Evolutionary conservation across 2,888 invertebrate species (phyloP), one percentile per base, ranked within the genome.

Genomic region (Drosophila formosana): DNA sequence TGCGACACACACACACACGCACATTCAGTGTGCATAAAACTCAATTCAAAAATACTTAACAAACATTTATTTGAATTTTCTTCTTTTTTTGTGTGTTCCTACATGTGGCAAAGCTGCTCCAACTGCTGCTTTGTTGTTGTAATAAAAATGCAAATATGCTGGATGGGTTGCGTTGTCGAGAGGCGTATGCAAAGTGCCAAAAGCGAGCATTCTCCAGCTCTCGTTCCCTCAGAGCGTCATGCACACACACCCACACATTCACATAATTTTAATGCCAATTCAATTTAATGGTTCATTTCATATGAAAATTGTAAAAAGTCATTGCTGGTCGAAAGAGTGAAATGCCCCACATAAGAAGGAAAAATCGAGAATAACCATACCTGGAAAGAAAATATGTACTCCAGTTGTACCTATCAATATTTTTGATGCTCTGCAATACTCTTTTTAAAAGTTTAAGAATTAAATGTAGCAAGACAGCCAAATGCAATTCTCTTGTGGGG

Each of bases 301-400:
- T 86, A 88, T 88, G 88, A 86, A 86, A 86, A 86, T 86, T 86
- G 85, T 86, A 88, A 86, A 83, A 86, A 88, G 86, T 86, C 88
- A 85, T 85, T 84, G 84, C 75, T 84, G 84, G 84, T 80, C 80
- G 57, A 86, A 75, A 83, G 86, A 75, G 72, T 77, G 64, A 75
- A 73, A 74, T 69, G 45, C 46, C 66, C 56, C 45, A 66, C 47
- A 56, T 39, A 63, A 46, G 60, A 62, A 65, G 37, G 34, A 47
- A 49, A 47, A 64, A 57, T 7, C 34, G 4, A 34, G 11, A 34
- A 2, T 8, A 68, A 49, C 45, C 32, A 55, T 37, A 50, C 32
- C 46, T 65, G 62, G 72, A 47, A 55, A 55, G 60, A 55, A 45
- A 18, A 18, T 18, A 18, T 18, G n/a, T 30, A 55, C 4, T n/a